Evolutionary conservation across 53 echinoderm and acorn worm species (phyloP), one percentile per base, ranked within the genome.

Genomic region (Antedon mediterranea): DNA sequence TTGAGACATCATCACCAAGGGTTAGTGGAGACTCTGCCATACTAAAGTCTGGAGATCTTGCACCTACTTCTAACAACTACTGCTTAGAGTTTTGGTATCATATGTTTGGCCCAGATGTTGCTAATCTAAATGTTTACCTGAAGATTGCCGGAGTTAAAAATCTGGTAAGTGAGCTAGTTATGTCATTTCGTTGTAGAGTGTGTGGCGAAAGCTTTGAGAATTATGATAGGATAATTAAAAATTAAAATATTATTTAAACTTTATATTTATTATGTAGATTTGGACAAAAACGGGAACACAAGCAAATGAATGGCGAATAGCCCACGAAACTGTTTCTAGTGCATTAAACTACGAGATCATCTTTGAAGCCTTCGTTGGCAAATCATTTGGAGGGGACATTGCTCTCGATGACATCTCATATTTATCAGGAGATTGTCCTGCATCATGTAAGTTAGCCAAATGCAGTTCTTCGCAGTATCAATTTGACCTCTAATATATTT

Each of bases 81-180:
- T 90, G 93, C 31, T 78, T 89, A 44, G 78, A 73, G 4, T 85
- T 93, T 31, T 93, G 89, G 89, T 93, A 93, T 73, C 93, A 93
- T 30, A 93, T 93, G 93, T 93, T 86, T 81, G 93, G 93, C 29
- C 44, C 89, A 4, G 79, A 79, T 79, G 87, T 93, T 32, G 93
- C 83, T 29, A 75, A 78, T 5, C 73, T 93, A 0, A 93, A 87
- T 71, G 57, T 93, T 31, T 84, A 84, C 30, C 57, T 18, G 26
- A 57, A 57, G 57, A 26, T 57, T 11, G 57, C 57, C 57, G 57
- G 57, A 15, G 20, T 57, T 57, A 57, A 57, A 23, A 57, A 57
- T 57, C 20, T 57, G 57, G 57, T 57, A 23, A 18, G 57, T n/a
- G n/a, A n/a, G n/a, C n/a, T n/a, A n/a, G n/a, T 5, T 41, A 41